These are phyloP conservation scores for Bambusicola thoracicus DNA, from an alignment of 2,113 vertebrate species.

Conservation along the genomic window DNA sequence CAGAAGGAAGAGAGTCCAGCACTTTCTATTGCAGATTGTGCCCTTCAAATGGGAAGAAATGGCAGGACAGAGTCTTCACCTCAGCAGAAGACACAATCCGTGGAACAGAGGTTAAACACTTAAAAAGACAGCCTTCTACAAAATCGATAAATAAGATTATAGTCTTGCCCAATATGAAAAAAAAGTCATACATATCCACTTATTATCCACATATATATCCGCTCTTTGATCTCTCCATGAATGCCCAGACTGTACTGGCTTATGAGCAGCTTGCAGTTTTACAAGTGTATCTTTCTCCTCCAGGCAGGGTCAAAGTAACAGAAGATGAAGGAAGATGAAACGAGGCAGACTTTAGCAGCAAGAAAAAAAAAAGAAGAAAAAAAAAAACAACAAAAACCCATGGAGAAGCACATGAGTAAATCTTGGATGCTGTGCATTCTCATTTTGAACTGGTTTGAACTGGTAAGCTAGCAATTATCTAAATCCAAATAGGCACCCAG, in stretches of 20 bases:
- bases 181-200: rapidly evolving
- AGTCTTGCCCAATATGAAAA: not conserved
- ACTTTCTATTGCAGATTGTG: not conserved
- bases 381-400: too few species aligned
- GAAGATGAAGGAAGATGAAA: not conserved
- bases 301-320: not conserved
- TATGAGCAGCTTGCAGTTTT: not conserved
- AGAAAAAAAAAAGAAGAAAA: not conserved
- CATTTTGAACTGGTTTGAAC: not conserved
- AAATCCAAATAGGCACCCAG: constrained; percentile 34
- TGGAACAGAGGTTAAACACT: not conserved
- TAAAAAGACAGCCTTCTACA: not conserved
- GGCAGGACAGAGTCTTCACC: not conserved
- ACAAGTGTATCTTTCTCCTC: not conserved
- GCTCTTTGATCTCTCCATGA: not conserved
- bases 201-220: too few species aligned
- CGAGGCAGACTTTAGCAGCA: not conserved
- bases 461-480: constrained; percentile 6
- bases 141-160: not conserved
- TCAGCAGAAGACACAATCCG: not conserved
- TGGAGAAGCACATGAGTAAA: not conserved
- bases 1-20: not conserved
- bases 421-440: not conserved
- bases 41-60: not conserved
- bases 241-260: not conserved